Conservation (phyloP, 1,140 invertebrate genomes). For the Scaptodrosophila lebanonensis region DNA sequence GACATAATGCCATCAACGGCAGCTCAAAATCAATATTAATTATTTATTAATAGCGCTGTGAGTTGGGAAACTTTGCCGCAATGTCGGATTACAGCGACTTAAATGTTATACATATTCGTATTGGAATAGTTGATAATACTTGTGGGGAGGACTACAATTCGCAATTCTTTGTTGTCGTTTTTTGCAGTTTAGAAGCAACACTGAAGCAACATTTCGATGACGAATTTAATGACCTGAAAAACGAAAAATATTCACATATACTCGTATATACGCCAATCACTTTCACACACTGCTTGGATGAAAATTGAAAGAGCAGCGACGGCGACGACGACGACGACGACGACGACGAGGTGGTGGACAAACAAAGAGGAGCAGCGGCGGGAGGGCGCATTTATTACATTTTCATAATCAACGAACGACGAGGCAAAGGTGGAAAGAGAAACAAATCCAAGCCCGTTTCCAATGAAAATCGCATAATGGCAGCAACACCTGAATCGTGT, state of each 20-base stretch:
- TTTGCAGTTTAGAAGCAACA: neutral
- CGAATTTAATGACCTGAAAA: constrained; percentile 62
- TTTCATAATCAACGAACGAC: constrained; percentile 54
- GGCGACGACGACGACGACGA: constrained; percentile 10
- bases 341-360: too few relatives aligned
- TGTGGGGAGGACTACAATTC: too few relatives aligned
- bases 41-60: constrained; percentile 36
- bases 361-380: constrained; percentile 9
- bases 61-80: neutral
- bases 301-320: constrained; percentile 50
- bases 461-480: constrained; percentile 69
- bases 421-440: constrained; percentile 9
- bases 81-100: constrained; percentile 13
- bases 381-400: constrained; percentile 53
- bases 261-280: constrained; percentile 48
- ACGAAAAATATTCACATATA: neutral
- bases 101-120: neutral
- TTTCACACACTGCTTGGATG: constrained; percentile 61
- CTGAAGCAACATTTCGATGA: constrained; percentile 42
- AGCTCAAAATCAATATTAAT: constrained; percentile 41
- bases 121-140: too few relatives aligned
- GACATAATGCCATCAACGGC: constrained; percentile 17
- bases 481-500: constrained; percentile 61
- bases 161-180: too few relatives aligned
- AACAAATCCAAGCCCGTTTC: constrained; percentile 32